A percentile compares a stretch with the other conserved stretches of the same genome.
Conservation (phyloP, 1,140 invertebrate genomes). For the Drosophila malerkotliana region DNA sequence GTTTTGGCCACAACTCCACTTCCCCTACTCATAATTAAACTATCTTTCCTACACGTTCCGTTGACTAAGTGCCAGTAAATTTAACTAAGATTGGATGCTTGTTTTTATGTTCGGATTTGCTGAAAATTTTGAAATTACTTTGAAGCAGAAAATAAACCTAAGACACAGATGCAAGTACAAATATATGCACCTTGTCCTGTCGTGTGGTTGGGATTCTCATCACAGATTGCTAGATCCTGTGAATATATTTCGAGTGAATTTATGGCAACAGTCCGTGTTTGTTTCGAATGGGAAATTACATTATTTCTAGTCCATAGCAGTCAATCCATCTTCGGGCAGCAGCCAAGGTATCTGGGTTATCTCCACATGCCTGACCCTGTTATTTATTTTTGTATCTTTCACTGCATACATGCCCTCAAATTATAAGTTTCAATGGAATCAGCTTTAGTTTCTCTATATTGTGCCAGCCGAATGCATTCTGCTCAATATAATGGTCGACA, state of each 20-base stretch:
- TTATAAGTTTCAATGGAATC: constrained; percentile 36
- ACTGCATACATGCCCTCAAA: constrained; percentile 43
- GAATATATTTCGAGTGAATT: constrained; percentile 29
- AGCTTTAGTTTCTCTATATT: constrained; percentile 2
- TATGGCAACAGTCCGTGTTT: constrained; percentile 3
- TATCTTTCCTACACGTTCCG: constrained; percentile 2
- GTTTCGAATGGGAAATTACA: constrained; percentile 32
- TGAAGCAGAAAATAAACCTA: constrained; percentile 48
- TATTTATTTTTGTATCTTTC: constrained; percentile 50
- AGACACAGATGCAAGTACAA: not conserved
- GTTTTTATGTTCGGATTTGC: constrained; percentile 24
- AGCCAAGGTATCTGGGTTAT: constrained; percentile 41
- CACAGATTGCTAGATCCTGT: constrained; percentile 30
- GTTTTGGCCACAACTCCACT: constrained; percentile 33
- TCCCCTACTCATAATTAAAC: constrained; percentile 55
- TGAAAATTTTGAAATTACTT: constrained; percentile 49
- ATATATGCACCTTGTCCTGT: not conserved
- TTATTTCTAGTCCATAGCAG: constrained; percentile 30
- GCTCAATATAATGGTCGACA: constrained; percentile 23
- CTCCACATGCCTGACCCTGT: constrained; percentile 32
- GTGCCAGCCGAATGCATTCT: constrained; percentile 53
- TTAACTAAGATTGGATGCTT: constrained; percentile 28
- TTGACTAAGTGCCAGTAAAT: constrained; percentile 29
- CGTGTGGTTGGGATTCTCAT: constrained; percentile 40
- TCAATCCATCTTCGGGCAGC: constrained; percentile 11